These are phyloP conservation scores for Chloroceryle amazona DNA, from an alignment of 2,797 vertebrate genomes.

Conservation along the genomic window DNA sequence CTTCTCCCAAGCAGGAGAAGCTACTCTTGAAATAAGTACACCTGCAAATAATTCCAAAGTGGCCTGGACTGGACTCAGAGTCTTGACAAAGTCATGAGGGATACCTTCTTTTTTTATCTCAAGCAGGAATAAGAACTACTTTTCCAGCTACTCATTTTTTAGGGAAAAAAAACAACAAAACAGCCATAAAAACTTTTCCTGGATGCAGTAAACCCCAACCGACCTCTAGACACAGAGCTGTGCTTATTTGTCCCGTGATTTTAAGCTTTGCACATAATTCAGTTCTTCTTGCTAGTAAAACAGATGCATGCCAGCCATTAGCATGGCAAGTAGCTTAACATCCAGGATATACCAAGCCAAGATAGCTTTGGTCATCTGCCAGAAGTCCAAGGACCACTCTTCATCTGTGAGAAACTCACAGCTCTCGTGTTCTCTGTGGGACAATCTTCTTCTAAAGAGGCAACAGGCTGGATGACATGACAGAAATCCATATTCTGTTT, in stretches of 20 bases:
- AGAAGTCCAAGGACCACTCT: not conserved
- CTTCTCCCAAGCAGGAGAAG: not conserved
- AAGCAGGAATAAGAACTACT: not conserved
- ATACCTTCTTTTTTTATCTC: not conserved
- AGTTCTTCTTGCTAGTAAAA: not conserved
- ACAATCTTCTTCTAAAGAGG: not conserved
- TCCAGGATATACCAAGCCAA: not conserved
- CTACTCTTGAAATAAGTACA: not conserved
- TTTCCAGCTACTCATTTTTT: not conserved
- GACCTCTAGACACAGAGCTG: not conserved
- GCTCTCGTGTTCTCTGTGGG: fast-evolving
- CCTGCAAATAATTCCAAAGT: not conserved
- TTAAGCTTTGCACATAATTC: not conserved
- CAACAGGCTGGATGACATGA: not conserved
- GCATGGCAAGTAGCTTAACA: not conserved
- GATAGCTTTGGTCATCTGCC: not conserved
- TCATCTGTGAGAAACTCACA: not conserved
- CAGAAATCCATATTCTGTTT: not conserved
- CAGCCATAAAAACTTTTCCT: not conserved
- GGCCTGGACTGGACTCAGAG: not conserved
- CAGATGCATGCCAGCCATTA: fast-evolving
- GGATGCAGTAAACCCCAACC: not conserved
- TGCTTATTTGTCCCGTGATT: not conserved
- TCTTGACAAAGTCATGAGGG: not conserved
- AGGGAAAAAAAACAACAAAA: not conserved